phyloP scores from a whole-genome alignment of 2,888 invertebrate genomes.

The Caenorhabditis panamensis region DNA sequence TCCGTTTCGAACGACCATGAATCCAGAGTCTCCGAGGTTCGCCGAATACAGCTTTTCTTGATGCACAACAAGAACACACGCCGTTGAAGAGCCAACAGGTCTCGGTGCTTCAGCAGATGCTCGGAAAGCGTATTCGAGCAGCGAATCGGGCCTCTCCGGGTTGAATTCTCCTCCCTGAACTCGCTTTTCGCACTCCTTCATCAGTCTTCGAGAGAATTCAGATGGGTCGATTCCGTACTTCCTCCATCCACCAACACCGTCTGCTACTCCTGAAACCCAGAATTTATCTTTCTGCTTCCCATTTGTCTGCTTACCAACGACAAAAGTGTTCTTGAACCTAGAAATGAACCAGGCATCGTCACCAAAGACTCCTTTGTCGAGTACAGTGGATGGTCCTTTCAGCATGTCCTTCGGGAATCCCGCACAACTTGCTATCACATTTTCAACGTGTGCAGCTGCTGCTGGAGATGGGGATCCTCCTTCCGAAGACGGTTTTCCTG shows the following conservation, averaged over 20 bases:
- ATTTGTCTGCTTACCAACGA: slow-evolving; percentile 87
- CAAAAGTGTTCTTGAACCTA: slow-evolving; percentile 89
- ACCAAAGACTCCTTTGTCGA: slow-evolving; percentile 89
- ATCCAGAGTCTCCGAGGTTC: slow-evolving; percentile 99
- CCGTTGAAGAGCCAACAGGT: slow-evolving; percentile 90
- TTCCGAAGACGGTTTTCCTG: slow-evolving; percentile 41
- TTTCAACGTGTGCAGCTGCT: slow-evolving; percentile 55
- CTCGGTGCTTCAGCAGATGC: slow-evolving; percentile 73
- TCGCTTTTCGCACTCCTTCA: slow-evolving; percentile 86
- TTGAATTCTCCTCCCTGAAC: slow-evolving; percentile 87
- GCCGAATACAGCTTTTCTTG: slow-evolving; percentile 94
- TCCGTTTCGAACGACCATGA: slow-evolving; percentile 92
- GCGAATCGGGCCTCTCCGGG: slow-evolving; percentile 83
- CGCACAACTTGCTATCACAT: slow-evolving; percentile 76
- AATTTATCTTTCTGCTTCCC: not conserved
- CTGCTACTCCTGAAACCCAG: slow-evolving; percentile 90
- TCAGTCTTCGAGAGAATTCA: slow-evolving; percentile 93
- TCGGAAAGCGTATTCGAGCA: slow-evolving; percentile 78
- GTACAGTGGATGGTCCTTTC: slow-evolving; percentile 78
- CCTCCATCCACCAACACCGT: slow-evolving; percentile 98
- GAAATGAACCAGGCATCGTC: slow-evolving; percentile 97
- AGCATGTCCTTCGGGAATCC: slow-evolving; percentile 79
- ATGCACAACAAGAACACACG: slow-evolving; percentile 95
- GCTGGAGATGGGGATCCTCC: slow-evolving; percentile 41
- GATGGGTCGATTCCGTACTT: slow-evolving; percentile 98